Base-by-base conservation (phyloP, 1,140 invertebrate genomes). In the Macrocentrus cingulum region DNA sequence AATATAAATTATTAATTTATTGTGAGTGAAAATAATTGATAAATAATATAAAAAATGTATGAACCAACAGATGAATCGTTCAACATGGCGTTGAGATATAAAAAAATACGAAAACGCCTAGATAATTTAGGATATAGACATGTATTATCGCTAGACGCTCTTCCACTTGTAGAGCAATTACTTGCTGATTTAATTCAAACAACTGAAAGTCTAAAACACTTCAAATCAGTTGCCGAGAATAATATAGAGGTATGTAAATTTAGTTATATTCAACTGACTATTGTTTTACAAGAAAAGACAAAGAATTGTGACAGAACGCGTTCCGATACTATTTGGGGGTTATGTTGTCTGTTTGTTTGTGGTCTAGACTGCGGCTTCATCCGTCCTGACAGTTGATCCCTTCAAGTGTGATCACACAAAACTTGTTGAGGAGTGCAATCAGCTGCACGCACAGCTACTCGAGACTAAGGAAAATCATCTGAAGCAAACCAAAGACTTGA, bases 101-200 rank as follows among this genome's bases (percentile, higher is more conserved):
- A 73, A 62, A 74, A 66, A 60, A 64, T 89, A 32, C 78, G 85
- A 39, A 82, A 84, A 61, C 81, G 86, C 60, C 77, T 90, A 39
- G 84, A 88, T 71, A 81, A 81, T 51, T 81, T 92, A 52, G 91
- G 91, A 13, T 92, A 92, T 70, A 83, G 82, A 54, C 86, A 91
- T 71, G 74, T 81, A n/a, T 77, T 92, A 42, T 83, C 84, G 1
- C 67, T 87, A 16, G 91, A 93, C 63, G 84, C 85, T 60, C 72
- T 91, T 22, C 86, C 88, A 39, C 75, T 92, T 53, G 86, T 91
- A 59, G 88, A 91, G 78, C 85, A 84, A 71, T 73, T 93, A 56
- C 71, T 91, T 55, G 83, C 83, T 50, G 91, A 92, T 79, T 80
- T 92, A 46, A 76, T 91, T 51, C 85, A 90, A 70, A 91, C 90